Evolutionary conservation across 2,888 invertebrate genomes (phyloP).

Genomic region (Mactromeris polynyma): DNA sequence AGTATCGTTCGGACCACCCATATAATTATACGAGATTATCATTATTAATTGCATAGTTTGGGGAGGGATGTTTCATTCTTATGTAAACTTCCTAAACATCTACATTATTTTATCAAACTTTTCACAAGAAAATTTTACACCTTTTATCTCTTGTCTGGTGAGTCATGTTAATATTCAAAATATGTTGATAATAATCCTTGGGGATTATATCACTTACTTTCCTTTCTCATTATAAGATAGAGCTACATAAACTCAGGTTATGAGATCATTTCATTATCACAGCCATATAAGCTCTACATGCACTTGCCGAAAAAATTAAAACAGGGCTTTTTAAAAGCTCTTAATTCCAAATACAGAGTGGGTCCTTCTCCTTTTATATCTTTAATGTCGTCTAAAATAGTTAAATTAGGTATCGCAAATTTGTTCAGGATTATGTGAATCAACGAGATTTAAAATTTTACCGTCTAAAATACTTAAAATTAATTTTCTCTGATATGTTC

Average conservation of each 20-base stretch:
- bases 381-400: background rate
- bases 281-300: background rate
- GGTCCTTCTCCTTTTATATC: background rate
- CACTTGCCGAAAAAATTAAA: background rate
- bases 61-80: slow-evolving; percentile 60
- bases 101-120: slow-evolving; percentile 71
- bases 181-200: slow-evolving; percentile 34
- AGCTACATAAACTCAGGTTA: background rate
- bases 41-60: slow-evolving; percentile 71
- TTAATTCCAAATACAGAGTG: background rate
- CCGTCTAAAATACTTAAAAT: too few species aligned
- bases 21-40: slow-evolving; percentile 65
- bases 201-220: background rate
- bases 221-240: background rate
- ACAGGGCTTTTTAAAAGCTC: background rate
- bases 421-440: too few species aligned
- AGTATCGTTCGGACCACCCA: slow-evolving; percentile 66
- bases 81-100: slow-evolving; percentile 69
- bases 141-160: slow-evolving; percentile 55
- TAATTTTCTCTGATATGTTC: too few species aligned
- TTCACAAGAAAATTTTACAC: slow-evolving; percentile 68
- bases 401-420: background rate
- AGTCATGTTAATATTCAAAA: slow-evolving; percentile 55
- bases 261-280: background rate
- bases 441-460: too few species aligned